Conservation (phyloP, 2,888 invertebrate species). For the Odontothrips loti region DNA sequence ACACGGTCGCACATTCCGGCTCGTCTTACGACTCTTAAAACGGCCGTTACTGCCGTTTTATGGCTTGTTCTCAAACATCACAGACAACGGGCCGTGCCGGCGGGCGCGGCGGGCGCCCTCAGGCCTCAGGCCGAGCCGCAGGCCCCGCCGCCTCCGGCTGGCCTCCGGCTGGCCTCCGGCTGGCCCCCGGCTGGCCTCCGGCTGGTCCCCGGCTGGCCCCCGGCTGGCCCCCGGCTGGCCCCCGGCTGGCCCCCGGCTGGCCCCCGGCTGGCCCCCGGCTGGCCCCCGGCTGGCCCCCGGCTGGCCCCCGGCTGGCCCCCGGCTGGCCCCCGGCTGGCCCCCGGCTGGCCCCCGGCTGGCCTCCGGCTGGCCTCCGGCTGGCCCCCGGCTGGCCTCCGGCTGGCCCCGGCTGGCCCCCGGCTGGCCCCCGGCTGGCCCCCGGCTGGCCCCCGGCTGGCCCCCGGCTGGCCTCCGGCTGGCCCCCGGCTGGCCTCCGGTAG, state of each 20-base stretch:
- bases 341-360: background rate
- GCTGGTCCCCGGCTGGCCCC: background rate
- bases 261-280: background rate
- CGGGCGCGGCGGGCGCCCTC: too few relatives aligned
- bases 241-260: background rate
- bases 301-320: background rate
- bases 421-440: background rate
- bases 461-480: background rate
- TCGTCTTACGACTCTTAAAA: conserved; percentile 12
- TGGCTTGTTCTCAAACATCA: conserved; percentile 22
- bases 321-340: background rate
- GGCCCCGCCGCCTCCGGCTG: background rate
- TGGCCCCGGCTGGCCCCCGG: background rate
- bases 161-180: background rate
- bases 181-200: background rate
- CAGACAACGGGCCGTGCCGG: background rate
- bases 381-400: background rate
- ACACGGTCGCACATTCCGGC: conserved; percentile 22
- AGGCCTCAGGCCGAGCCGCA: too few relatives aligned
- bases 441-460: background rate
- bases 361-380: too few relatives aligned
- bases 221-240: background rate
- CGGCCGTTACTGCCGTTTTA: background rate
- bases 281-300: background rate
- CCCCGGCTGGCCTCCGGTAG: background rate